Percentiles rank a stretch among this genome's conserved stretches.
Conservation (phyloP, 2,113 vertebrate species). For the Notechis scutatus region DNA sequence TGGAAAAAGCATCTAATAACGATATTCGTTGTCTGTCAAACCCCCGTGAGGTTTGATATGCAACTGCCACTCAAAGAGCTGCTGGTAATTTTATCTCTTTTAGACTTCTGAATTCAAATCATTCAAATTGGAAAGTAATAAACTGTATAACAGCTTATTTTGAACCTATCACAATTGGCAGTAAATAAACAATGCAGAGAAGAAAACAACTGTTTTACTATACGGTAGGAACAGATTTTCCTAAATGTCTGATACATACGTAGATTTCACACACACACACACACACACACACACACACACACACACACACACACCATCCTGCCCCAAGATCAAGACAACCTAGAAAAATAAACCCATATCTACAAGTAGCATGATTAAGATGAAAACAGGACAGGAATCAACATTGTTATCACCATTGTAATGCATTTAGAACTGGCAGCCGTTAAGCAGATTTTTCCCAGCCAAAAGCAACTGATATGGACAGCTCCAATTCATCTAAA, state of each 20-base stretch:
- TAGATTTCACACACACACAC: constrained; percentile 24
- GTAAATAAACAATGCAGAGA: constrained; percentile 63
- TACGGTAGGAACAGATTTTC: constrained; percentile 41
- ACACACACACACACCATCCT: background rate
- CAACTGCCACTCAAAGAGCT: constrained; percentile 84
- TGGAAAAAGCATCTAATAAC: constrained; percentile 93
- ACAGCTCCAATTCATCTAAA: constrained; percentile 31
- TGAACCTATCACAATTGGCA: constrained; percentile 71
- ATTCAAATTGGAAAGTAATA: constrained; percentile 82
- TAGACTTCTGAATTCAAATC: constrained; percentile 78
- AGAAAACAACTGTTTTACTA: constrained; percentile 58
- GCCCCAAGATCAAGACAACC: constrained; percentile 40
- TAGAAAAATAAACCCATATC: constrained; percentile 25
- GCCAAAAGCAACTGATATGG: constrained; percentile 41
- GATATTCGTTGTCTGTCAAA: constrained; percentile 95
- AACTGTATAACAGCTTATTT: constrained; percentile 74
- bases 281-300: background rate
- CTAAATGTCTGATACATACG: constrained; percentile 35
- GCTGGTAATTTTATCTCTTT: constrained; percentile 82
- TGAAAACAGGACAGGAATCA: constrained; percentile 46
- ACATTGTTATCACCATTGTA: constrained; percentile 64
- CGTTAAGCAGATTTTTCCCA: constrained; percentile 50
- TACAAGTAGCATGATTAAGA: constrained; percentile 57
- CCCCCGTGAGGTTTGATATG: constrained; percentile 83
- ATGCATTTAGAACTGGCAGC: constrained; percentile 51